These are phyloP conservation scores for Crioceris asparagi DNA, from an alignment of 2,888 invertebrate genomes.

Conservation along the genomic window DNA sequence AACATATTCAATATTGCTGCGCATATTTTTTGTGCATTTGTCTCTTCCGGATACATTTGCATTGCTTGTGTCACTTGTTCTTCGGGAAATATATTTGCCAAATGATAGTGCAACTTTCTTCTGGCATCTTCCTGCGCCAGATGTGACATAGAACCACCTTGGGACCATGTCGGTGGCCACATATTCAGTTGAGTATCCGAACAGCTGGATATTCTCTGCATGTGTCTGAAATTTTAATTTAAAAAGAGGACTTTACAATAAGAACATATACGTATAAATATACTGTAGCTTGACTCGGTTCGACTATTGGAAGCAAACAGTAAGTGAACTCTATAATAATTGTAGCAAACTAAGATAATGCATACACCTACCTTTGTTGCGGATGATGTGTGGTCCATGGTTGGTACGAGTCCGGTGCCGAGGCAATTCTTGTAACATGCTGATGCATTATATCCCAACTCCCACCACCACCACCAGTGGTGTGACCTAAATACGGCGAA, in stretches of 20 bases:
- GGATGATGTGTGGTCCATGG: conserved; percentile 39
- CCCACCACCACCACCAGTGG: too few species aligned
- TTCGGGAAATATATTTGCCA: conserved; percentile 86
- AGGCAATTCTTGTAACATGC: conserved; percentile 61
- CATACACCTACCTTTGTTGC: conserved; percentile 15
- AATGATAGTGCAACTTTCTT: conserved; percentile 70
- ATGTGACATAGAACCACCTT: conserved; percentile 24
- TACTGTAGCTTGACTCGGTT: too few species aligned
- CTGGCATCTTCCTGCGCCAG: conserved; percentile 51
- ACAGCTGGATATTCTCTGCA: conserved; percentile 41
- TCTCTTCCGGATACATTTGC: conserved; percentile 79
- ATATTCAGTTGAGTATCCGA: conserved; percentile 57
- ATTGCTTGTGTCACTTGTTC: conserved; percentile 82
- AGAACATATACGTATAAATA: too few species aligned
- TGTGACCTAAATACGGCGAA: conserved; percentile 21
- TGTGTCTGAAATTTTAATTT: conserved; percentile 30
- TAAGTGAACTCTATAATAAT: too few species aligned
- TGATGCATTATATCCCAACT: conserved; percentile 39
- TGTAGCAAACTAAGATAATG: too few species aligned
- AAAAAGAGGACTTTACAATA: too few species aligned
- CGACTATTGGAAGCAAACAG: too few species aligned
- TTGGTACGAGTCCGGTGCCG: conserved; percentile 56
- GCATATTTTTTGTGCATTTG: conserved; percentile 82
- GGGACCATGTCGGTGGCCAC: conserved; percentile 39
- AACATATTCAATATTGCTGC: conserved; percentile 72